phyloP scores from a whole-genome alignment of 2,888 invertebrate genomes.

The Leptopilina syphax region DNA sequence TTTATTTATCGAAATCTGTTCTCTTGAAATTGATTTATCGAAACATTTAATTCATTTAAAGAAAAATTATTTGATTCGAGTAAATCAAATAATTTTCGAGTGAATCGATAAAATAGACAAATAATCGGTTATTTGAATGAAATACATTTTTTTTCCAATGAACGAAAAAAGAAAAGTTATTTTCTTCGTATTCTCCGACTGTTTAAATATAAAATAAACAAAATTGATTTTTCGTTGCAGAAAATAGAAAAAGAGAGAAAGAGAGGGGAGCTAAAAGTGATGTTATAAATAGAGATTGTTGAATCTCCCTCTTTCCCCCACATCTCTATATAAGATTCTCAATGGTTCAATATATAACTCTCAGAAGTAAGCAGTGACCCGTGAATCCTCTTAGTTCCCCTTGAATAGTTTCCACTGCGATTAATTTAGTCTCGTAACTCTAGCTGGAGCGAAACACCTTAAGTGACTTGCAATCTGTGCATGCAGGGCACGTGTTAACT shows the following conservation, averaged over 20 bases:
- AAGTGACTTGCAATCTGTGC: slow-evolving; percentile 62
- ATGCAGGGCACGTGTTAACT: slow-evolving; percentile 59
- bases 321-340: slow-evolving; percentile 41
- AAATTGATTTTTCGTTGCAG: neutral
- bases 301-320: slow-evolving; percentile 50
- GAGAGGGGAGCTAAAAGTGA: neutral
- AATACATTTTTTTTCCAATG: too few relatives aligned
- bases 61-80: too few relatives aligned
- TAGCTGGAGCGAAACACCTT: slow-evolving; percentile 60
- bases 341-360: slow-evolving; percentile 56
- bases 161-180: too few relatives aligned
- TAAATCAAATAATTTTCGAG: too few relatives aligned
- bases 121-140: too few relatives aligned
- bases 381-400: slow-evolving; percentile 62
- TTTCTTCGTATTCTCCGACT: too few relatives aligned
- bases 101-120: too few relatives aligned
- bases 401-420: slow-evolving; percentile 58
- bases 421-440: slow-evolving; percentile 60
- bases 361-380: slow-evolving; percentile 59
- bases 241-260: neutral
- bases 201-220: too few relatives aligned
- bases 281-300: slow-evolving; percentile 53
- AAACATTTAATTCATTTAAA: too few relatives aligned
- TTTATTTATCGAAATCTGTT: too few relatives aligned
- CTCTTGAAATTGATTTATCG: too few relatives aligned